phyloP scores from a whole-genome alignment of 2,113 vertebrate genomes.

The Nerophis ophidion region DNA sequence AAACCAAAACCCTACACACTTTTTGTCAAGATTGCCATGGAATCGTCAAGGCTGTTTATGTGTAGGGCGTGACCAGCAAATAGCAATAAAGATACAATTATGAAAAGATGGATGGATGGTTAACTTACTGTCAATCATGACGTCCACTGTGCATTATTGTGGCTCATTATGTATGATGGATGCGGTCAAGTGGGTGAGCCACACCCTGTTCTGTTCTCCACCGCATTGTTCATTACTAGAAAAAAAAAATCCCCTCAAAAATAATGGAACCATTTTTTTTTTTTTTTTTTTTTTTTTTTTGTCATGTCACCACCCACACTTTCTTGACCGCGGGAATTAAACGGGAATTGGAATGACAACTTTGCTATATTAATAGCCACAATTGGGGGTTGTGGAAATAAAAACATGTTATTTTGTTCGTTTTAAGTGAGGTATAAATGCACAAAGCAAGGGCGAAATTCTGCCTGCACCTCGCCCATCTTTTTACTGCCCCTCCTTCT shows the following conservation, averaged over 20 bases:
- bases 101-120: neutral
- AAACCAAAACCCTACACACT: neutral
- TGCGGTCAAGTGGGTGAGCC: neutral
- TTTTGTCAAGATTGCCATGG: neutral
- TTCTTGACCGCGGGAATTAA: neutral
- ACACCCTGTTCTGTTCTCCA: neutral
- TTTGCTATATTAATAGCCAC: neutral
- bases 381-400: too few relatives aligned
- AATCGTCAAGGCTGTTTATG: neutral
- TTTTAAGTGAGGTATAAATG: conserved; percentile 1
- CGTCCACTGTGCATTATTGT: neutral
- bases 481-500: conserved; percentile 31
- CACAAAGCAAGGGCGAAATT: conserved; percentile 12
- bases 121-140: neutral
- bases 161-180: neutral
- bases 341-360: neutral
- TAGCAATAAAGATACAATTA: neutral
- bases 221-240: neutral
- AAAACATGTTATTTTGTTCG: neutral
- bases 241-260: neutral
- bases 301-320: neutral
- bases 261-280: too few relatives aligned
- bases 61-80: too few relatives aligned
- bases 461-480: conserved; percentile 66
- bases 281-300: too few relatives aligned